A percentile compares a stretch with the other conserved stretches of the same genome.
Evolutionary conservation across 2,797 vertebrate genomes (phyloP).

Genomic region (Sebastes matsubarae): DNA sequence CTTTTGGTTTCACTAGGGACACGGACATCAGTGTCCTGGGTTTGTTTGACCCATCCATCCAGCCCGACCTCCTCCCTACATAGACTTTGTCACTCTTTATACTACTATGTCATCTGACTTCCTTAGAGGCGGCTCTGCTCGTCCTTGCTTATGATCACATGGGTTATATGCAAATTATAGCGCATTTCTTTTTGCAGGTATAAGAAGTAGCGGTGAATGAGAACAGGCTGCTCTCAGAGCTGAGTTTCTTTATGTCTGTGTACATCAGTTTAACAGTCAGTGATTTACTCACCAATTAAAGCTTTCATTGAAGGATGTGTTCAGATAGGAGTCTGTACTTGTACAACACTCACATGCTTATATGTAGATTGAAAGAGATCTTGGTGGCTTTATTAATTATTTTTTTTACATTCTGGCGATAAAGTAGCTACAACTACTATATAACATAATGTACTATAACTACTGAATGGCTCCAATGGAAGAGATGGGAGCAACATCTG

Average conservation of each 20-base stretch:
- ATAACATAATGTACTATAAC: too few relatives aligned
- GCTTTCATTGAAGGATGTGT: neutral
- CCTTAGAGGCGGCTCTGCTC: neutral
- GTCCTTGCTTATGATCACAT: neutral
- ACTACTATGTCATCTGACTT: neutral
- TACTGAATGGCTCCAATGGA: neutral
- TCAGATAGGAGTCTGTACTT: neutral
- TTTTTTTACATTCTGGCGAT: neutral
- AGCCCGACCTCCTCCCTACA: too few relatives aligned
- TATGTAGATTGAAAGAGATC: neutral
- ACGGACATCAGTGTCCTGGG: too few relatives aligned
- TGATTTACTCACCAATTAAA: neutral
- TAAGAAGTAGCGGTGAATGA: neutral
- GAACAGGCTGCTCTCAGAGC: neutral
- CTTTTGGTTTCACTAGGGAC: neutral
- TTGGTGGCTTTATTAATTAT: neutral
- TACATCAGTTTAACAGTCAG: neutral
- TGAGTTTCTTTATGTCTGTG: neutral
- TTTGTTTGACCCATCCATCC: too few relatives aligned
- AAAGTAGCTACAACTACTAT: neutral
- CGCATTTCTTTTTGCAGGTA: neutral
- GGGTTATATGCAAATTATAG: neutral
- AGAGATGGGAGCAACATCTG: neutral
- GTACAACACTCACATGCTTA: neutral
- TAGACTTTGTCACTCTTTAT: neutral